Evolutionary conservation across 2,797 vertebrate genomes (phyloP).

Genomic region (Acrossocheilus fasciatus): DNA sequence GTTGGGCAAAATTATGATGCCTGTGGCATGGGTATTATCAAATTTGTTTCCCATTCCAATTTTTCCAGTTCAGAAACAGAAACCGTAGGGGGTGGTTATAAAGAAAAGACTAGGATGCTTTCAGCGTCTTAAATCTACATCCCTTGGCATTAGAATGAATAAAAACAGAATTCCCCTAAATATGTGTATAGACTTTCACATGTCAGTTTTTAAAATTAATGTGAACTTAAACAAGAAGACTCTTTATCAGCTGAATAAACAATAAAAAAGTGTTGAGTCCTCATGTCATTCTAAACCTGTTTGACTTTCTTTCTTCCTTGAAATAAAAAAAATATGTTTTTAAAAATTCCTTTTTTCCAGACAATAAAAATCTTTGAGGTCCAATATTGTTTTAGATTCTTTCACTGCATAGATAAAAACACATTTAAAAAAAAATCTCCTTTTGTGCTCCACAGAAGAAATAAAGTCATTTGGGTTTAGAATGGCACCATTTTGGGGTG

Average conservation of each 20-base stretch:
- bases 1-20: constrained; percentile 58
- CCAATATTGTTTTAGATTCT: not conserved
- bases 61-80: constrained; percentile 34
- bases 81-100: constrained; percentile 12
- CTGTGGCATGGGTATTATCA: constrained; percentile 59
- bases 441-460: not conserved
- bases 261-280: not conserved
- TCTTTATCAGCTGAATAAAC: not conserved
- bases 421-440: not conserved
- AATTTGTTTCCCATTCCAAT: constrained; percentile 45
- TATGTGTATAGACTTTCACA: constrained; percentile 65
- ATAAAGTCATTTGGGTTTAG: not conserved
- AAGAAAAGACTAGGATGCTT: constrained; percentile 3
- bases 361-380: not conserved
- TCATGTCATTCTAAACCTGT: not conserved
- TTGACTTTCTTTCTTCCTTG: not conserved
- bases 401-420: not conserved
- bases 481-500: not conserved
- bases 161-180: constrained; percentile 30
- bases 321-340: not conserved
- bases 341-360: too few species aligned
- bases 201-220: constrained; percentile 70
- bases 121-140: constrained; percentile 6
- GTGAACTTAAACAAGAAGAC: constrained; percentile 4
- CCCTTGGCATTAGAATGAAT: not conserved